A percentile compares a stretch with the other conserved stretches of the same genome.
These are phyloP conservation scores for Thereuonema tuberculata DNA, from an alignment of 1,140 invertebrate genomes.

Conservation along the genomic window DNA sequence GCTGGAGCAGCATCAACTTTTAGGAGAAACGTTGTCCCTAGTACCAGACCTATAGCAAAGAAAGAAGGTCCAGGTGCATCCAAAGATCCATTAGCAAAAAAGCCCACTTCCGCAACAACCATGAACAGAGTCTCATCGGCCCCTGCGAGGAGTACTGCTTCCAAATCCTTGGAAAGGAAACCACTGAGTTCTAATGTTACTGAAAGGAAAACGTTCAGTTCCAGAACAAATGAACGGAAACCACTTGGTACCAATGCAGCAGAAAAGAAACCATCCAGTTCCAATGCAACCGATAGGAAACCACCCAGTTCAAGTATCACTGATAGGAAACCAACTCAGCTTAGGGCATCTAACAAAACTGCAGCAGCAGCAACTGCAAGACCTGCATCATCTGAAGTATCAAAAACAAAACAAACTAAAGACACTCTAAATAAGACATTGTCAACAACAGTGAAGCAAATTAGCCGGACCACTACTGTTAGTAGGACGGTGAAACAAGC, in stretches of 20 bases:
- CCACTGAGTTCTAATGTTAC: background rate
- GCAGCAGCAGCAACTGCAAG: background rate
- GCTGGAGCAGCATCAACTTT: background rate
- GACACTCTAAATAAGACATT: conserved; percentile 6
- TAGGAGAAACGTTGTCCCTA: background rate
- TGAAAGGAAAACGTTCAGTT: no score
- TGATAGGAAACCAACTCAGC: background rate
- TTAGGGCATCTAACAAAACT: background rate
- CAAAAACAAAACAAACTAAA: conserved; percentile 5
- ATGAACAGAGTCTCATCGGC: background rate
- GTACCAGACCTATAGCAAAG: background rate
- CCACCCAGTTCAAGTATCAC: background rate
- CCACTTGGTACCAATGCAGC: background rate
- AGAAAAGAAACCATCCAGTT: background rate
- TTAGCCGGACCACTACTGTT: background rate
- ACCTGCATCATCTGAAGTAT: background rate
- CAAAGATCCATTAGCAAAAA: no score
- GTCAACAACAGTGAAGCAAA: background rate
- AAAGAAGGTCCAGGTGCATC: no score
- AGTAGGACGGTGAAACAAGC: background rate
- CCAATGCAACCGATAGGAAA: background rate
- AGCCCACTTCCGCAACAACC: background rate
- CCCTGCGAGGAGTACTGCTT: background rate
- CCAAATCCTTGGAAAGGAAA: background rate
- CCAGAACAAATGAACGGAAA: background rate